Base-by-base conservation (phyloP, 2,797 vertebrate genomes). In the Clarias fuscus region DNA sequence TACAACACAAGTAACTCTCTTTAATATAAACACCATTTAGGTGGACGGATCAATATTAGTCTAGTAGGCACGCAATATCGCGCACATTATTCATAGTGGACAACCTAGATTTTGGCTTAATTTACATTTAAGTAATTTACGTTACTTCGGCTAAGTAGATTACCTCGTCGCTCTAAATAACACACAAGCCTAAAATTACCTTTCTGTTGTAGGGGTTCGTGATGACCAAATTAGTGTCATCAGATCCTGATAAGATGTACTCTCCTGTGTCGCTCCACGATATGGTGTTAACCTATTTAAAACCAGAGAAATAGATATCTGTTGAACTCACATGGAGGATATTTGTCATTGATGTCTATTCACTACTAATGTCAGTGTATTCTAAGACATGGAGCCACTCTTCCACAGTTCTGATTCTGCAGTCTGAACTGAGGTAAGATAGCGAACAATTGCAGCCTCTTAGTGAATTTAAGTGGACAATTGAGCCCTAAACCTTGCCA, bases 251-350 rank as follows among this genome's bases (percentile, higher is more conserved):
- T 90, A 99, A 95, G 92, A 99, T 96, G 91, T 99, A 99, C 93
- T 99, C 97, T 84, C 98, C 98, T n/a, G 98, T 99, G 90, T 98
- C 97, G 90, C 97, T 99, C 98, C 98, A 99, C 90, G 96, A 99
- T 95, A 99, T 99, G 58, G 98, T 98, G 94, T 99, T 99, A 92
- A 99, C 98, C 98, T 98, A 92, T 81, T 85, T n/a, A 87, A 48
- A 91, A n/a, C 88, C 1, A 87, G 53, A 17, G 58, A 67, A 27
- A 83, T 3, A 37, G 40, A 75, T 22, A 79, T 17, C 2, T 77
- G n/a, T 33, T 67, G 10, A 84, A 75, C 58, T 24, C 14, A 37
- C 62, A 68, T 5, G 2, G 10, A n/a, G 27, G 11, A 61, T 24
- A 24, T 79, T 20, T 64, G 61, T 11, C 24, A 37, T 17, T 62